These are phyloP conservation scores for Dioctria rufipes DNA, from an alignment of 2,888 invertebrate species.

Conservation along the genomic window DNA sequence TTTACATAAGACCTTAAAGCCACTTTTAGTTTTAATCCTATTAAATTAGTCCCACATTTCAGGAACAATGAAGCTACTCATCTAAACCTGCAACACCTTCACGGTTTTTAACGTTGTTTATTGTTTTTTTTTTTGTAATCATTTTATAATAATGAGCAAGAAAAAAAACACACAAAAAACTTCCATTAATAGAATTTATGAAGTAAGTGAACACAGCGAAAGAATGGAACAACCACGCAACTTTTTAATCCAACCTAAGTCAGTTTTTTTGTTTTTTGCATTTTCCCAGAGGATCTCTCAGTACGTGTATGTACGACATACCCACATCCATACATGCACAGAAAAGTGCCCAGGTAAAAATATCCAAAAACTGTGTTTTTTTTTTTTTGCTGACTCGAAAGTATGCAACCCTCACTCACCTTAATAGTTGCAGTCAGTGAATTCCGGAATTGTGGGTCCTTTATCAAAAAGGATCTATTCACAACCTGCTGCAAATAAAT, in stretches of 20 bases:
- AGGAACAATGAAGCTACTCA: too few relatives aligned
- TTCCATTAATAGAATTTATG: too few relatives aligned
- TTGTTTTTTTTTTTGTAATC: too few relatives aligned
- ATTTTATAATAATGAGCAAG: too few relatives aligned
- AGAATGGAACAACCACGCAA: background rate
- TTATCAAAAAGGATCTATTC: conserved; percentile 40
- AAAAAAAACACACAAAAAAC: too few relatives aligned
- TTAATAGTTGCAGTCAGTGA: background rate
- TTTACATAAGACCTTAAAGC: too few relatives aligned
- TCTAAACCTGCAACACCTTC: too few relatives aligned
- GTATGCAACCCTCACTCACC: conserved; percentile 27
- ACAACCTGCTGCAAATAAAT: conserved; percentile 65
- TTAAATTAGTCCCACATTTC: too few relatives aligned
- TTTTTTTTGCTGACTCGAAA: conserved; percentile 34
- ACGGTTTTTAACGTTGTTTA: too few relatives aligned
- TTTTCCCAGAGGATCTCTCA: conserved; percentile 24
- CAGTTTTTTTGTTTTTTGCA: conserved; percentile 8
- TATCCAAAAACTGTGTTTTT: conserved; percentile 14
- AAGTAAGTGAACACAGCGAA: background rate
- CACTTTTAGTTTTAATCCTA: too few relatives aligned
- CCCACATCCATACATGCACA: too few relatives aligned
- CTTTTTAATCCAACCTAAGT: conserved; percentile 26
- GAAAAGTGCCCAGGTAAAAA: conserved; percentile 36
- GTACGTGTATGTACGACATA: background rate
- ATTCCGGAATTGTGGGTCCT: conserved; percentile 27